These are phyloP conservation scores for fruit fly (Drosophila melanogaster) DNA, from an alignment of 1,140 invertebrate species.

Conservation along the genomic window DNA sequence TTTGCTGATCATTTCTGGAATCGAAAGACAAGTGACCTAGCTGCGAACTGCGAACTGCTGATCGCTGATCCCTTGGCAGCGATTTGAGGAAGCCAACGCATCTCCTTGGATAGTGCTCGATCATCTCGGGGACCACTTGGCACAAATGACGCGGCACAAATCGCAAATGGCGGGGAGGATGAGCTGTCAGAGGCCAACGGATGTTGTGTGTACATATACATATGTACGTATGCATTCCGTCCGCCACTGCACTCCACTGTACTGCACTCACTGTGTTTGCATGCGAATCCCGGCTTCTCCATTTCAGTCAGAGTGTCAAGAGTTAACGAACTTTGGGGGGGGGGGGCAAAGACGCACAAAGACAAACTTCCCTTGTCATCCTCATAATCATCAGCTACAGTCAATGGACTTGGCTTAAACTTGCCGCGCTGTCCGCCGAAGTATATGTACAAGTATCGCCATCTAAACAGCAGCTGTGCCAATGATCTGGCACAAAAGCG, in stretches of 20 bases:
- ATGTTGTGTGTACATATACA: neutral
- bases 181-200: conserved; percentile 28
- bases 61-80: conserved; percentile 40
- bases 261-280: conserved; percentile 28
- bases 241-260: too few species aligned
- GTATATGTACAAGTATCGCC: conserved; percentile 28
- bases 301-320: conserved; percentile 51
- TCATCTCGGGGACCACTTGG: conserved; percentile 34
- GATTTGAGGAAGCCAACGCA: conserved; percentile 48
- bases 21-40: conserved; percentile 28
- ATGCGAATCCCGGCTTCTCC: conserved; percentile 31
- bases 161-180: conserved; percentile 15
- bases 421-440: conserved; percentile 3
- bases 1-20: conserved; percentile 35
- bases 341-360: conserved; percentile 17
- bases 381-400: conserved; percentile 38
- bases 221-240: too few species aligned
- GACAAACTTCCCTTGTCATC: conserved; percentile 49
- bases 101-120: conserved; percentile 40
- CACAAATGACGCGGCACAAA: conserved; percentile 42
- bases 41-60: conserved; percentile 25
- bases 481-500: conserved; percentile 52
- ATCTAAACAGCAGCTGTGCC: conserved; percentile 43
- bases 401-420: conserved; percentile 54
- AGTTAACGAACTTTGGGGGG: conserved; percentile 55